phyloP scores from a whole-genome alignment of 2,888 invertebrate genomes.

The Aleiodes testaceus region DNA sequence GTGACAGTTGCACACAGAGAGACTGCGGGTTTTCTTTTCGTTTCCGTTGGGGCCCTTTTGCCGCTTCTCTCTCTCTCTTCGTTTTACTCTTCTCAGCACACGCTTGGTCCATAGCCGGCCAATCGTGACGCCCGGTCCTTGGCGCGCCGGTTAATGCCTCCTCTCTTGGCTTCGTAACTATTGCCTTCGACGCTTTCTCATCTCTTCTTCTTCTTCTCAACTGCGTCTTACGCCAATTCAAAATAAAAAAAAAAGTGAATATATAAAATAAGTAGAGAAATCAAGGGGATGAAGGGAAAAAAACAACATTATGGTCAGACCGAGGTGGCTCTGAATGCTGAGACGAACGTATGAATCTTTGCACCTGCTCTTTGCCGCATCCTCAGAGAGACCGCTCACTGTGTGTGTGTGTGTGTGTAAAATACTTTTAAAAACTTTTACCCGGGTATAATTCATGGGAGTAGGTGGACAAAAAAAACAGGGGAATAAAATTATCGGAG shows the following conservation, averaged over 20 bases:
- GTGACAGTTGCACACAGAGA: conserved; percentile 2
- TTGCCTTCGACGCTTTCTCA: conserved; percentile 28
- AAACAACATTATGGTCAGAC: conserved; percentile 3
- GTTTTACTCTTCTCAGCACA: conserved; percentile 20
- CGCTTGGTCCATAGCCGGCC: conserved; percentile 7
- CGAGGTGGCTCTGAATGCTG: neutral
- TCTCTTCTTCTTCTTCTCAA: conserved; percentile 26
- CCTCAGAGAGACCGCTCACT: neutral
- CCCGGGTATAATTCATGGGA: neutral
- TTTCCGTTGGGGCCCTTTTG: conserved; percentile 6
- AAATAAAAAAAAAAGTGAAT: neutral
- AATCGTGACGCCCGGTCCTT: conserved; percentile 31
- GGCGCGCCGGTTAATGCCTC: conserved; percentile 40
- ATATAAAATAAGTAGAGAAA: neutral
- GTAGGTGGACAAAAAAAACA: neutral
- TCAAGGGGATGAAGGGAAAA: neutral
- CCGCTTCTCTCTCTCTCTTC: conserved; percentile 1
- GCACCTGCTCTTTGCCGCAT: conserved; percentile 17
- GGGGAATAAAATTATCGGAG: neutral
- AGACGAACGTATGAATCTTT: conserved; percentile 19
- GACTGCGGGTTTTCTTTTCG: conserved; percentile 7
- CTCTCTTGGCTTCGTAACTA: conserved; percentile 39
- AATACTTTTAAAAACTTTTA: neutral
- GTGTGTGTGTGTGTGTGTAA: neutral
- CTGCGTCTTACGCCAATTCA: conserved; percentile 14